Conservation (phyloP, 2,888 invertebrate genomes). For the Arctia plantaginis region DNA sequence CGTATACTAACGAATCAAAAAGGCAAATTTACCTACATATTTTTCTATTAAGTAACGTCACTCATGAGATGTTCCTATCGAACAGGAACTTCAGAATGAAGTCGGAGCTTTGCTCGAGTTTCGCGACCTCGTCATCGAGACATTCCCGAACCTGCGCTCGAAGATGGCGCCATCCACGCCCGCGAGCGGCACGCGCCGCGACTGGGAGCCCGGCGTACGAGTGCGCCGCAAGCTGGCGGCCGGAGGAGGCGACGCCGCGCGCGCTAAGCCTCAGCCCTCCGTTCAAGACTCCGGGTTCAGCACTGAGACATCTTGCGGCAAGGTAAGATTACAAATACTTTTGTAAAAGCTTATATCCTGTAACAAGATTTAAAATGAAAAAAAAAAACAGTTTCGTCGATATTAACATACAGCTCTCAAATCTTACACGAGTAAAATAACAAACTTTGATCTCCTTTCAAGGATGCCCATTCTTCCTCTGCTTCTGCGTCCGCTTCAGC, state of each 20-base stretch:
- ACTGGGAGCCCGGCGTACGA: constrained; percentile 94
- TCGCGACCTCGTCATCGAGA: constrained; percentile 97
- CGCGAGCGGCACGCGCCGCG: constrained; percentile 84
- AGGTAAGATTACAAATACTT: constrained; percentile 53
- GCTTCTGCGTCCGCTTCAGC: constrained; percentile 86
- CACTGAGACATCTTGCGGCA: constrained; percentile 94
- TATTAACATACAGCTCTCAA: background rate
- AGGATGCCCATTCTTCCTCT: constrained; percentile 90
- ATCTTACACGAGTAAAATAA: background rate
- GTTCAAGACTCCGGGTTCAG: constrained; percentile 95
- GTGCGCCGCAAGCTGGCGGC: constrained; percentile 88
- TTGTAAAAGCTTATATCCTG: background rate
- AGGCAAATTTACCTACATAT: background rate
- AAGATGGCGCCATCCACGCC: constrained; percentile 91
- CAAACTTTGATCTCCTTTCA: background rate
- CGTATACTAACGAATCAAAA: background rate
- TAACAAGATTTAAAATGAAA: background rate
- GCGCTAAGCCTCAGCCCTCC: constrained; percentile 88
- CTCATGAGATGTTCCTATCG: constrained; percentile 14
- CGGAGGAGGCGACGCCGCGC: constrained; percentile 79
- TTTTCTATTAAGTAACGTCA: background rate
- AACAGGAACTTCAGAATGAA: constrained; percentile 95
- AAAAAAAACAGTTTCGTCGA: background rate
- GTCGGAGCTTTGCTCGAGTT: constrained; percentile 96
- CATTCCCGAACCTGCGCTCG: constrained; percentile 95